Base-by-base conservation (phyloP, 2,113 vertebrate species). In the Hemicordylus capensis region DNA sequence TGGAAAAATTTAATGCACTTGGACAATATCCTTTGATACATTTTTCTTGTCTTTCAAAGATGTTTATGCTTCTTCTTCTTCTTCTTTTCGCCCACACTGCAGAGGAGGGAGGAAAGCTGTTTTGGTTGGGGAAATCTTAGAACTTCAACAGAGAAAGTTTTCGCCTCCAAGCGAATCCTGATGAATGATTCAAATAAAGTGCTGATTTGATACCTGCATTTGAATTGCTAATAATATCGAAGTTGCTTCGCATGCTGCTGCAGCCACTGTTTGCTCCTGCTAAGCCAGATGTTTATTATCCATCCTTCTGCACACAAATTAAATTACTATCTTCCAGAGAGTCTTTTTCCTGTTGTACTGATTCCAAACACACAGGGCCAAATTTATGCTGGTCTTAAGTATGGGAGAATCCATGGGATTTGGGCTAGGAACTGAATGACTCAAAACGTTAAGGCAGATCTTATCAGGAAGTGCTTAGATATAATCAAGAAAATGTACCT, bases 191-290 rank as follows among this genome's bases (percentile, higher is more conserved):
- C 61, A 90, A 93, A 80, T 87, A 85, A 56, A 75, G 86, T 54
- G 37, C 59, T 81, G 87, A 85, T 90, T 75, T 90, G 76, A 94
- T 90, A 85, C 58, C 77, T 92, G 61, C 31, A 92, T 94, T 90
- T 93, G 89, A 96, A 94, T 94, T 94, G 88, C 89, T 95, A 91
- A 94, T 91, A 91, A 80, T 87, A 87, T 86, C 69, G 74, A 90
- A 85, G 86, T 77, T 93, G 6, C 80, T 93, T 56, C 48, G 86
- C 15, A 34, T 72, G 31, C 59, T 91, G 83, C 85, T 70, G 59
- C 51, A 86, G 34, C 61, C 54, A 31, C 66, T 85, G 34, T 42
- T 91, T 20, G 42, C 17, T 90, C 80, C 79, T 92, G 64, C 67
- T 89, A 93, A 91, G 28, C 73, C 89, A 93, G 86, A 89, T 94